Evolutionary conservation across 2,797 vertebrate species (phyloP).

Genomic region (Chromis chromis): DNA sequence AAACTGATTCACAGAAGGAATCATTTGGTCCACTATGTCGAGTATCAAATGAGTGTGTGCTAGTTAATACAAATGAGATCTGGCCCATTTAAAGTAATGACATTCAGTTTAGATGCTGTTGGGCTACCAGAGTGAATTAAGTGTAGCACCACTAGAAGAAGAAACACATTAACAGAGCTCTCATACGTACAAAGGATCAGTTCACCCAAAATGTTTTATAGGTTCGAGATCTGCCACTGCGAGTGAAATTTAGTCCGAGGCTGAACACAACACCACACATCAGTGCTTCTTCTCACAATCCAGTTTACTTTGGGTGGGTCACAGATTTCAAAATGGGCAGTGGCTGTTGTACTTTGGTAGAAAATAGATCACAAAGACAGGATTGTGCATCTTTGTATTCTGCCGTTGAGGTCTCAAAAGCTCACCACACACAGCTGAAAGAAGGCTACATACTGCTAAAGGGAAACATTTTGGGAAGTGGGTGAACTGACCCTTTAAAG

Average conservation of each 20-base stretch:
- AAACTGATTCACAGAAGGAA: conserved; percentile 31
- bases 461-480: neutral
- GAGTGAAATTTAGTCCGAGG: no score
- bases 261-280: no score
- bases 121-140: conserved; percentile 14
- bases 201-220: conserved; percentile 24
- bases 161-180: conserved; percentile 19
- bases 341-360: neutral
- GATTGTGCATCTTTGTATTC: neutral
- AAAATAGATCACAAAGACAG: neutral
- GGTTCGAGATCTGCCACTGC: neutral
- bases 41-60: conserved; percentile 6
- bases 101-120: conserved; percentile 11
- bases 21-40: conserved; percentile 53
- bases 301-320: neutral
- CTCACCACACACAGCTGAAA: neutral
- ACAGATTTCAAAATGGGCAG: neutral
- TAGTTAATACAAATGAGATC: neutral
- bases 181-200: conserved; percentile 12
- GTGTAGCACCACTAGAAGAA: conserved; percentile 22
- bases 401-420: neutral
- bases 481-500: conserved; percentile 32
- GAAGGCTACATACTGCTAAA: neutral
- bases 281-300: no score
- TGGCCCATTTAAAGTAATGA: conserved; percentile 26